These are phyloP conservation scores for Pomatorhinus ruficollis DNA, from an alignment of 2,113 vertebrate genomes.

Conservation along the genomic window DNA sequence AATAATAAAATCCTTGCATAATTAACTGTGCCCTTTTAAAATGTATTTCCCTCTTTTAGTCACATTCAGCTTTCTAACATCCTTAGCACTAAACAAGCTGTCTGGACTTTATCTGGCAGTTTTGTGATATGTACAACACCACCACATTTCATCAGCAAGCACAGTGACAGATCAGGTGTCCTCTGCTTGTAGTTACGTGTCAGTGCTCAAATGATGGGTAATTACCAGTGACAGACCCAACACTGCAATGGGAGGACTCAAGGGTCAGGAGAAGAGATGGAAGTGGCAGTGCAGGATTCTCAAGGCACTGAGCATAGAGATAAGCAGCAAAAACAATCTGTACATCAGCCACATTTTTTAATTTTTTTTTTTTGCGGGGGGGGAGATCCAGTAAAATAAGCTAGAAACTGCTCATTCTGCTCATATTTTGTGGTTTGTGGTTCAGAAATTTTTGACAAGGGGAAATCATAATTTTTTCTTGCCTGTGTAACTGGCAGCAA, in stretches of 20 bases:
- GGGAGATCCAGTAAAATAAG: neutral
- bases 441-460: neutral
- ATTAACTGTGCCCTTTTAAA: neutral
- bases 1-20: neutral
- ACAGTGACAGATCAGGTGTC: constrained; percentile 8
- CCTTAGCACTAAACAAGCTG: neutral
- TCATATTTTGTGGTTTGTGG: neutral
- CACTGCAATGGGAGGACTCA: neutral
- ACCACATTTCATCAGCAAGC: neutral
- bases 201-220: neutral
- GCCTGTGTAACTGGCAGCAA: neutral
- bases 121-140: neutral
- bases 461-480: neutral
- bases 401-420: neutral
- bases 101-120: neutral
- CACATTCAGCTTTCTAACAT: neutral
- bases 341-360: neutral
- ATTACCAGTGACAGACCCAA: constrained; percentile 24
- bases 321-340: neutral
- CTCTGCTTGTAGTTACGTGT: neutral
- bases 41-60: neutral
- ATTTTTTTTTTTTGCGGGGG: neutral
- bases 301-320: neutral
- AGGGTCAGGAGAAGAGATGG: neutral
- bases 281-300: neutral